Base-by-base conservation (phyloP, 2,113 vertebrate species). In the Spermophilus dauricus region DNA sequence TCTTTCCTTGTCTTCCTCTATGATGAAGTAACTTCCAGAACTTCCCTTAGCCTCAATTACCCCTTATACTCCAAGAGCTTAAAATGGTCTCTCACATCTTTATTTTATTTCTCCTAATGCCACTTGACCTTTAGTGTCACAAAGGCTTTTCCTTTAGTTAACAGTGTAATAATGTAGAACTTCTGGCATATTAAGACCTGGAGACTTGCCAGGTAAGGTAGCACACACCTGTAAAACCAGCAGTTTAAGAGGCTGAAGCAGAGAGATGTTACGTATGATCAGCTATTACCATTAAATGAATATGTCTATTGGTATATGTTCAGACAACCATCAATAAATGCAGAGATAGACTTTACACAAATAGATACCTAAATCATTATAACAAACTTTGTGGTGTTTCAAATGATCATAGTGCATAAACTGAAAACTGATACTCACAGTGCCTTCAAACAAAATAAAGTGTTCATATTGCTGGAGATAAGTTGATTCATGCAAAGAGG, bases 161-260 rank as follows among this genome's bases (percentile, higher is more conserved):
- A 89, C 17, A 34, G 39, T 83, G 26, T 16, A 84, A 69, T 48
- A 61, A 37, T 83, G 17, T 56, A 88, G 53, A 81, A 82, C 77
- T 91, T 30, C 10, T 53, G 90, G 8, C 32, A n/a, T 73, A 86
- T 90, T 95, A 91, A 97, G n/a, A 97, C 32, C 61, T 86, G 20
- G 39, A 94, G 51, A 26, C 22, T 63, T 63, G 22, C 24, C 26
- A 28, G 24, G 61, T 11, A 63, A 10, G 9, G 61, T 63, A 10
- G 8, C 9, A 63, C 61, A 63, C 61, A 63, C 61, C 61, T 63
- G 61, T 28, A 28, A 63, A 28, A 24, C 61, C 61, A 28, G 24
- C 3, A 28, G 22, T 5, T 61, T 61, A 9, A 8, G 58, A 61
- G 22, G 24, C 24, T 61, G 58, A 61, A 24, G 20, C 24, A 93